These are phyloP conservation scores for Cololabis saira DNA, from an alignment of 2,113 vertebrate species.

Conservation along the genomic window DNA sequence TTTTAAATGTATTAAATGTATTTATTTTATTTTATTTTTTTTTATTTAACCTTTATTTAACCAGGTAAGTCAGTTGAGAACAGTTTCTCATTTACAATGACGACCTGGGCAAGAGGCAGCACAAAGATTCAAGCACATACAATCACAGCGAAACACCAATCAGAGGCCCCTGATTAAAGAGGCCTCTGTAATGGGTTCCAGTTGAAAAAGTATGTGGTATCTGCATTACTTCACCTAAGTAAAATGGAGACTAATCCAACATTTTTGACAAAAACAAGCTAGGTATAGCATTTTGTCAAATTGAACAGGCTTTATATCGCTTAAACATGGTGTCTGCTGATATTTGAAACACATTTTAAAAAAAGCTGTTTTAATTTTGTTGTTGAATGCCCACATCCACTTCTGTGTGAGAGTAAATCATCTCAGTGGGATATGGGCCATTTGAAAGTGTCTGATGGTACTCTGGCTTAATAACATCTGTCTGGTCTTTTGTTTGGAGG, in stretches of 20 bases:
- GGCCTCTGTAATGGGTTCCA: conserved; percentile 15
- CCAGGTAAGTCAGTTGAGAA: no score
- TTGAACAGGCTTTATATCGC: background rate
- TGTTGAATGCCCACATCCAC: conserved; percentile 7
- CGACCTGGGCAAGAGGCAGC: no score
- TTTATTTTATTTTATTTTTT: no score
- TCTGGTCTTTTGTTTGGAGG: conserved; percentile 47
- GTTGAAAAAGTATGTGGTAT: background rate
- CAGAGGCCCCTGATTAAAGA: no score
- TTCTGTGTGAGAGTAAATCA: conserved; percentile 38
- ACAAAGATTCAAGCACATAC: no score
- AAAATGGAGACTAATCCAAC: background rate
- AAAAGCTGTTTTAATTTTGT: background rate
- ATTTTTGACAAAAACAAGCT: conserved; percentile 9
- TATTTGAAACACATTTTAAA: background rate
- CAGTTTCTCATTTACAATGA: no score
- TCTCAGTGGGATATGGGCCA: conserved; percentile 39
- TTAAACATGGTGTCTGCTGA: conserved; percentile 27
- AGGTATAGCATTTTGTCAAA: conserved; percentile 5
- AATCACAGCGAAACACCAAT: no score
- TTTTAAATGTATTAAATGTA: no score
- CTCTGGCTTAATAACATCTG: conserved; percentile 46
- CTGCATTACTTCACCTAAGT: conserved; percentile 1
- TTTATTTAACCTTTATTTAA: no score
- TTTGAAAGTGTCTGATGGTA: conserved; percentile 48